A percentile compares a stretch with the other conserved stretches of the same genome.
phyloP scores from a whole-genome alignment of 2,797 vertebrate genomes.

The Lagorchestes hirsutus region DNA sequence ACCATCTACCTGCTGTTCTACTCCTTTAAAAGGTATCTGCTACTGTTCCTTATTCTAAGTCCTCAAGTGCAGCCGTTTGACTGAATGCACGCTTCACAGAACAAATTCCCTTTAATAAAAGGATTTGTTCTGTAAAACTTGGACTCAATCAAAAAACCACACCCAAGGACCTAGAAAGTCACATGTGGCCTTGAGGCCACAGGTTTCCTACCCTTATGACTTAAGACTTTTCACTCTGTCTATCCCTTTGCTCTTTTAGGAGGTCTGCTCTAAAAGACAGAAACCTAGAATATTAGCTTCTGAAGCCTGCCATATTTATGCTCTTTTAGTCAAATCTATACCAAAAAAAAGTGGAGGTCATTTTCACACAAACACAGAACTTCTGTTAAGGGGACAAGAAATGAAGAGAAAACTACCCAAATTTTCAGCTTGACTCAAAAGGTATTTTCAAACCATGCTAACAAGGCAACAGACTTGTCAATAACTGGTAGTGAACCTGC shows the following conservation, averaged over 20 bases:
- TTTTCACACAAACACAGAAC: background rate
- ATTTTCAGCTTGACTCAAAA: background rate
- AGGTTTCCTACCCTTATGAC: no score
- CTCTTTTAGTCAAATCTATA: background rate
- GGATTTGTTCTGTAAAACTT: no score
- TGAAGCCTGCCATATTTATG: background rate
- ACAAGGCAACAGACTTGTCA: background rate
- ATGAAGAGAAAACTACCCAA: background rate
- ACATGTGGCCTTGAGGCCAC: no score
- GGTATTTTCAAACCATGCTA: background rate
- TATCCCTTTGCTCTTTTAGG: background rate
- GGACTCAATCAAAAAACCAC: no score
- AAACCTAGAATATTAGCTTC: background rate
- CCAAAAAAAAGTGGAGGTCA: background rate
- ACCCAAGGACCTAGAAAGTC: no score
- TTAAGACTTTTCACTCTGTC: background rate
- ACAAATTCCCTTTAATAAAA: no score
- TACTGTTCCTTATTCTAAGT: background rate
- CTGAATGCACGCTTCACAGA: no score
- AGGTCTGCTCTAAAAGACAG: background rate
- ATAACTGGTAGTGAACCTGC: background rate
- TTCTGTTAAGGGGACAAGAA: background rate
- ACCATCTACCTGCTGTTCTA: background rate
- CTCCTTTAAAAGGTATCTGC: background rate
- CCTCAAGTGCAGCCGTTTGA: no score